A percentile compares a stretch with the other conserved stretches of the same genome.
These are phyloP conservation scores for Papilio machaon DNA, from an alignment of 1,140 invertebrate species.

Conservation along the genomic window DNA sequence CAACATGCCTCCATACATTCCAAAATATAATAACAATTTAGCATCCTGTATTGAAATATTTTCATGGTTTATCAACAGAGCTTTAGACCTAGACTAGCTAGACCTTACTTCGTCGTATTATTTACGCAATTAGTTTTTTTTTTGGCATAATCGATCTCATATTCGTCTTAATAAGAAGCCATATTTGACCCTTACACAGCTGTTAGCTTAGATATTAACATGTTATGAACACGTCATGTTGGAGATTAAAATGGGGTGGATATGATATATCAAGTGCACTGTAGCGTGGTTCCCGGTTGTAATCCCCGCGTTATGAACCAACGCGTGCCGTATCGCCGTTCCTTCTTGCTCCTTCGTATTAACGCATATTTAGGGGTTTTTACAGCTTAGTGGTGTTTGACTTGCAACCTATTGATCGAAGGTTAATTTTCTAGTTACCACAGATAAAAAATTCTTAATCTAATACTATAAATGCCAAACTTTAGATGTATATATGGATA, in stretches of 20 bases:
- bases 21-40: neutral
- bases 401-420: too few species aligned
- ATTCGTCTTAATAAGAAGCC: neutral
- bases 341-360: neutral
- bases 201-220: slow-evolving; percentile 9
- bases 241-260: neutral
- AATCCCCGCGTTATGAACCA: neutral
- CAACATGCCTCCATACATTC: neutral
- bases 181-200: neutral
- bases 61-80: too few species aligned
- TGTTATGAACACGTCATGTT: slow-evolving; percentile 14
- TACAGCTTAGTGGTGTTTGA: neutral
- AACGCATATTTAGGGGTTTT: neutral
- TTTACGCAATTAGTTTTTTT: neutral
- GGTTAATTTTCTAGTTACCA: too few species aligned
- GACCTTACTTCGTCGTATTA: neutral
- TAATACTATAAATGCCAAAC: too few species aligned
- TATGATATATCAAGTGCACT: slow-evolving; percentile 1
- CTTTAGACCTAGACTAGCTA: too few species aligned
- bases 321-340: neutral
- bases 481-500: too few species aligned
- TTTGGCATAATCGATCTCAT: neutral
- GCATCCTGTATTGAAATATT: too few species aligned
- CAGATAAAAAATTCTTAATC: too few species aligned
- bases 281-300: neutral